phyloP scores from a whole-genome alignment of 2,797 vertebrate genomes.

The Cebuella pygmaea region DNA sequence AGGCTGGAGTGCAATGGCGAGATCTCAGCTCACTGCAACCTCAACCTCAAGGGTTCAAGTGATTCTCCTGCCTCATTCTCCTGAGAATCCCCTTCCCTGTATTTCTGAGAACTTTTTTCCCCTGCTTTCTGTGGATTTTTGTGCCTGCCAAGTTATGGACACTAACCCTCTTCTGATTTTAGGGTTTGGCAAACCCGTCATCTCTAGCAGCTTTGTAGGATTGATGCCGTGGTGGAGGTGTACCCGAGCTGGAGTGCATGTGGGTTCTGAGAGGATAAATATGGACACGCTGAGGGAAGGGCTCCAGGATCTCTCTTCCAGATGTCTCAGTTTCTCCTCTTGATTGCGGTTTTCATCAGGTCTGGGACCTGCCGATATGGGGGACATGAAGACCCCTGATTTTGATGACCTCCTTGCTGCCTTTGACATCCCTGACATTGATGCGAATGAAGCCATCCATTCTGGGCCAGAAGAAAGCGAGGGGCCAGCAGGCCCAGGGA shows the following conservation, averaged over 20 bases:
- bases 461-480: conserved; percentile 92
- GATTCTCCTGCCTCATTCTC: background rate
- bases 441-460: conserved; percentile 96
- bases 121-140: background rate
- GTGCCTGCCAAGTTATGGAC: background rate
- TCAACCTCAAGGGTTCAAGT: background rate
- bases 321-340: conserved; percentile 10
- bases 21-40: background rate
- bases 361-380: conserved; percentile 88
- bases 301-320: background rate
- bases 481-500: conserved; percentile 80
- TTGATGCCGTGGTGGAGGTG: background rate
- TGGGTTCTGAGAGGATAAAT: background rate
- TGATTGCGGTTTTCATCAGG: conserved; percentile 73
- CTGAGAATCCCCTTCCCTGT: background rate
- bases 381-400: conserved; percentile 99
- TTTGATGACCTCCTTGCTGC: conserved; percentile 98
- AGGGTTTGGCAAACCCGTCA: background rate
- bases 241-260: background rate
- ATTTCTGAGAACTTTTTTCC: conserved; percentile 20
- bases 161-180: background rate
- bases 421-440: conserved; percentile 98
- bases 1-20: background rate
- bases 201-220: background rate
- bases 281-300: background rate